These are phyloP conservation scores for Dissostichus mawsoni DNA, from an alignment of 2,113 vertebrate species.

Conservation along the genomic window DNA sequence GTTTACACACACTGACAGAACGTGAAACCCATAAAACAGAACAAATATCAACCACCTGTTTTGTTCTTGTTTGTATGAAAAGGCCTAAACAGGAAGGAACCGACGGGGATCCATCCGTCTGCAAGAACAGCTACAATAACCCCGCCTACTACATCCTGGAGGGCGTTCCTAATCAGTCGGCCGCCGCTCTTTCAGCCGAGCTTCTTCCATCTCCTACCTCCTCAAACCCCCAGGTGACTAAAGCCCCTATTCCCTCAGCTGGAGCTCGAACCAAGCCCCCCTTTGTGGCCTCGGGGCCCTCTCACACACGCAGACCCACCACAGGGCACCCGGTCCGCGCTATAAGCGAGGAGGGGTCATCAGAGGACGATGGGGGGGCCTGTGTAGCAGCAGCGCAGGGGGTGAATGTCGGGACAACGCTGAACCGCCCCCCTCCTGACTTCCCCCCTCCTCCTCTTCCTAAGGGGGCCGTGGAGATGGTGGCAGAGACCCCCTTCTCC, in stretches of 20 bases:
- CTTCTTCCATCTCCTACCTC: constrained; percentile 78
- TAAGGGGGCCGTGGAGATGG: constrained; percentile 84
- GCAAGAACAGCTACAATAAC: constrained; percentile 98
- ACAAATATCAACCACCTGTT: background rate
- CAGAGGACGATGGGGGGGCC: constrained; percentile 86
- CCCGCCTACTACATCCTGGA: constrained; percentile 97
- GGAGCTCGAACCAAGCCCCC: constrained; percentile 84
- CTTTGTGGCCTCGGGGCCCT: constrained; percentile 36
- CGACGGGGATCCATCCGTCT: constrained; percentile 81
- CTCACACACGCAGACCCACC: constrained; percentile 70
- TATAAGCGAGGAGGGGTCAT: constrained; percentile 87
- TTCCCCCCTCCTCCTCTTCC: constrained; percentile 91
- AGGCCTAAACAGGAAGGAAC: constrained; percentile 87
- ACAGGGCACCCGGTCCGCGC: constrained; percentile 70
- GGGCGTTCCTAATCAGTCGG: constrained; percentile 93
- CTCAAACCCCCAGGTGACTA: constrained; percentile 65
- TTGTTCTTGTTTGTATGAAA: constrained; percentile 7
- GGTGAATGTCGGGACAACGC: constrained; percentile 78
- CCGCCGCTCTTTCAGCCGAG: constrained; percentile 82
- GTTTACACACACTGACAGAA: background rate
- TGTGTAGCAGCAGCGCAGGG: constrained; percentile 64
- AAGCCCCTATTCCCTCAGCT: constrained; percentile 63
- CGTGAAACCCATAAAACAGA: background rate
- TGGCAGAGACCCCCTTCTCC: constrained; percentile 74
- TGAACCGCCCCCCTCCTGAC: constrained; percentile 88